Conservation (phyloP, 2,888 invertebrate genomes). For the Epistrophe eligans region DNA sequence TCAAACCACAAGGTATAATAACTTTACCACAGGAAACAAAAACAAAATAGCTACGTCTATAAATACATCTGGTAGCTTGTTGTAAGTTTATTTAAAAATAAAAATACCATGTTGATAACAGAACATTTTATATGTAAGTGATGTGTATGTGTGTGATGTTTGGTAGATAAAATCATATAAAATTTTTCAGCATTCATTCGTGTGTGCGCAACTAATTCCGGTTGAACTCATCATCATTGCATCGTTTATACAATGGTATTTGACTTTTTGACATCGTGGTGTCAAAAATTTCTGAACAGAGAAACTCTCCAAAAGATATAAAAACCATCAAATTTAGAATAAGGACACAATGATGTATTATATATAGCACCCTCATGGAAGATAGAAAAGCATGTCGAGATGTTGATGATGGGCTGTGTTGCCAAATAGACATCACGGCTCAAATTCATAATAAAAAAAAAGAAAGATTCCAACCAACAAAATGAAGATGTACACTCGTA, state of each 20-base stretch:
- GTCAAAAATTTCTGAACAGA: constrained; percentile 41
- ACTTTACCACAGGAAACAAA: not conserved
- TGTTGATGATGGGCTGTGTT: constrained; percentile 46
- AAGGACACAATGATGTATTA: constrained; percentile 53
- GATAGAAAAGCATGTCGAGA: constrained; percentile 32
- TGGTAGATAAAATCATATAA: constrained; percentile 5
- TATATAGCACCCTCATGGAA: constrained; percentile 37
- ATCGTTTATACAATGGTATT: constrained; percentile 12
- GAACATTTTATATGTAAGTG: no score
- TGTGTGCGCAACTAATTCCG: constrained; percentile 19
- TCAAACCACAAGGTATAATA: not conserved
- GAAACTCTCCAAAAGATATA: constrained; percentile 21
- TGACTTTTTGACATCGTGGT: constrained; percentile 37
- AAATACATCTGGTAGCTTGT: not conserved
- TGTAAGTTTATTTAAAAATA: not conserved
- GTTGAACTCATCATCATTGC: constrained; percentile 24
- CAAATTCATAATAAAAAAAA: not conserved
- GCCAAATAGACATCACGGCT: constrained; percentile 52
- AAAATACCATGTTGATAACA: constrained; percentile 9
- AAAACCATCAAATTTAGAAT: constrained; percentile 25
- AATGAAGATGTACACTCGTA: not conserved
- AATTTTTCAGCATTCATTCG: not conserved
- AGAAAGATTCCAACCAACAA: constrained; percentile 31
- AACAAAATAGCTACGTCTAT: no score
- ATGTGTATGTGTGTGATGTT: not conserved